Base-by-base conservation (phyloP, 1,140 invertebrate species). In the Phymorhynchus buccinoides region DNA sequence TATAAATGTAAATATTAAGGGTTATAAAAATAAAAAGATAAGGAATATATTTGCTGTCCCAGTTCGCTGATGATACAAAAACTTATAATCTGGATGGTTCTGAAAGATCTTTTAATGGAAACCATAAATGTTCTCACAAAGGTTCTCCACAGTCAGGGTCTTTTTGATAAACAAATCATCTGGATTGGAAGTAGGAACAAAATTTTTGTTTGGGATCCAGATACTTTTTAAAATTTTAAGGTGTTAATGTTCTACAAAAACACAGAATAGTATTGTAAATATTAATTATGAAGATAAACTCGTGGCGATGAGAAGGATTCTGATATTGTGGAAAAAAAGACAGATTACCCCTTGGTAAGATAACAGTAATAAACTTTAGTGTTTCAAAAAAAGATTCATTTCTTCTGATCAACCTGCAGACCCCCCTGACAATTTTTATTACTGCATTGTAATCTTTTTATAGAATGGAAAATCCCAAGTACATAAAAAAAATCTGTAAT, bases 1-100 rank as follows among this genome's bases (percentile, higher is more conserved):
- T n/a, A n/a, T 62, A 77, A 84, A 16, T 82, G 62, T 80, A n/a
- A 35, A 80, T 52, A 86, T 79, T 78, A 62, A 84, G 27, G 82
- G 81, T n/a, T 73, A 84, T 80, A n/a, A 75, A 75, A 16, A 56
- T 48, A n/a, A 68, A 56, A 80, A 32, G 42, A 82, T 1, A 84
- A 22, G 18, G 80, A 87, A n/a, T n/a, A 78, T 56, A 39, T 32
- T 22, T 79, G 3, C 37, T 87, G 22, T 81, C 48, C 7, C 83
- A 84, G 52, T 86, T 71, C 71, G 80, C 84, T 42, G 86, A 85
- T 85, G 84, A 83, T 56, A 85, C 83, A 22, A n/a, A n/a, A n/a
- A 75, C 37, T 3, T 41, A 81, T 48, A 80, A 1, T 52, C 81
- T 48, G 1, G 80, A 87, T 83, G 80, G 80, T 75, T 62, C 48